These are phyloP conservation scores for Arizona elegans DNA, from an alignment of 2,113 vertebrate species.

Conservation along the genomic window DNA sequence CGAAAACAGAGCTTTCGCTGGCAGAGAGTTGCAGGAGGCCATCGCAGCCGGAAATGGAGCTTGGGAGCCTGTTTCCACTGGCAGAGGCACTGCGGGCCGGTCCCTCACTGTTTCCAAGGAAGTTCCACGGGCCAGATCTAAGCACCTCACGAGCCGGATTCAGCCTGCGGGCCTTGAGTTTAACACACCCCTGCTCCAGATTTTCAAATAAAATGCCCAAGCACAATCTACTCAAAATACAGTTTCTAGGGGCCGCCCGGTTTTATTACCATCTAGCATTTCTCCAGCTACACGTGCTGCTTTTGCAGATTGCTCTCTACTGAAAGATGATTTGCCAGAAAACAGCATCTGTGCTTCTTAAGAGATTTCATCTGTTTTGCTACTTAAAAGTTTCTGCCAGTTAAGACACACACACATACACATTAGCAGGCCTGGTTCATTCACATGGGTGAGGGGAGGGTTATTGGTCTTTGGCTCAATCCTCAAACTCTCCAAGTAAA, in stretches of 20 bases:
- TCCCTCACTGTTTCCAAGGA: too few species aligned
- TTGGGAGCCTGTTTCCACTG: too few species aligned
- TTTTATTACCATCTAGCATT: background rate
- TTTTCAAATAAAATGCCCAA: background rate
- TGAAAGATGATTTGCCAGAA: conserved; percentile 14
- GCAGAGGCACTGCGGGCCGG: too few species aligned
- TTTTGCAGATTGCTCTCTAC: background rate
- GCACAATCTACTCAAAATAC: background rate
- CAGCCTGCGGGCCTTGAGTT: too few species aligned
- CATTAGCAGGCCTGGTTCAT: background rate
- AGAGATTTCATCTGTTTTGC: background rate
- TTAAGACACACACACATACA: background rate
- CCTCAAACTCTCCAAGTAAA: background rate
- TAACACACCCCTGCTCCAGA: background rate
- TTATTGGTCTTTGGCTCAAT: background rate
- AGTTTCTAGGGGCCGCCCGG: background rate
- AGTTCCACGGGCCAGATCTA: too few species aligned
- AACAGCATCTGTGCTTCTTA: conserved; percentile 19
- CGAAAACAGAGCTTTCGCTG: too few species aligned
- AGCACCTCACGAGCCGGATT: too few species aligned
- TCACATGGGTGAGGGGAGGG: background rate
- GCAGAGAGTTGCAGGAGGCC: too few species aligned
- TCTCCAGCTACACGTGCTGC: background rate
- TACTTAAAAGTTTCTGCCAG: background rate
- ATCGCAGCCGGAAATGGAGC: too few species aligned